Base-by-base conservation (phyloP, 2,113 vertebrate species). In the Campylomormyrus tamandua region DNA sequence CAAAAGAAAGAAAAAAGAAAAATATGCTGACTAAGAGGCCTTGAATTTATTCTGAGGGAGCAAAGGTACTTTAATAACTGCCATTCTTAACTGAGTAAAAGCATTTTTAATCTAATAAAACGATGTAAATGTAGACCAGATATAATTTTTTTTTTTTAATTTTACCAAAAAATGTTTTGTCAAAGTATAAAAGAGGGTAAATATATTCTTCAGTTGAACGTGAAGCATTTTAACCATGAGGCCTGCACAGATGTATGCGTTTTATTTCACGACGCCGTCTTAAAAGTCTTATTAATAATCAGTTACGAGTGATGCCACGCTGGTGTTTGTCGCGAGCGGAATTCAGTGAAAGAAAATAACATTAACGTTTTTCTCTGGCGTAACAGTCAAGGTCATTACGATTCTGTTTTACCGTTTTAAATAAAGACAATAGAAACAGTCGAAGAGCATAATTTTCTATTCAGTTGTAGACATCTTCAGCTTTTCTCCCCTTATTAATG, bases 11-110 rank as follows among this genome's bases (percentile, higher is more conserved):
- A n/a, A 21, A 92, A 94, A 96, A 96, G 93, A 95, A 94, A 96
- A 96, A 96, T 96, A 95, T 93, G 94, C 93, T 95, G 95, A 95
- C 94, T 94, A 95, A 94, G 95, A 96, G 96, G 96, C 96, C 96
- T 96, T 96, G 95, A 95, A 94, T 96, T 96, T 96, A 95, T 93
- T 94, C 93, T 83, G 93, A 95, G 94, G 95, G 94, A 96, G 94
- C 93, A 95, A 95, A 94, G 95, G 95, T 95, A 91, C 93, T 94
- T 95, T 93, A 95, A 94, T 96, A 96, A 96, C 96, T 96, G 96
- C 96, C 96, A 96, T 96, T 95, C 93, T 96, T 96, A 95, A 95
- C 91, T 91, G 91, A 94, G 93, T 91, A 92, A 93, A 93, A 80
- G 31, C 90, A 91, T 95, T 96, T 96, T 95, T 95, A 96, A 94